A percentile compares a stretch with the other conserved stretches of the same genome.
These are phyloP conservation scores for Pangasius larnaudii DNA, from an alignment of 2,797 vertebrate genomes.

Conservation along the genomic window DNA sequence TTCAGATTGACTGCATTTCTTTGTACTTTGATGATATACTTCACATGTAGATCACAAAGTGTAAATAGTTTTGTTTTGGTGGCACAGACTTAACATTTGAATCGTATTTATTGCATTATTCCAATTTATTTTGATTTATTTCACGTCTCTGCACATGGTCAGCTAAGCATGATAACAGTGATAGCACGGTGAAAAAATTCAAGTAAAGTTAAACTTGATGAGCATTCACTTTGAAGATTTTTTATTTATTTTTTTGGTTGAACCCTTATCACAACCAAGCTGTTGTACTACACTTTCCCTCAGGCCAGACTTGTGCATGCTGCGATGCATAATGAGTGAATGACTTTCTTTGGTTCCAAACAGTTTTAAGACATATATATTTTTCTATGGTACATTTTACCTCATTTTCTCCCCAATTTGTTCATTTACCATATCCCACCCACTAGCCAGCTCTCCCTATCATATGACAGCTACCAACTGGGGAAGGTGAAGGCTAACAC, in stretches of 20 bases:
- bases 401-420: not conserved
- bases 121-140: not conserved
- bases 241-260: too few species aligned
- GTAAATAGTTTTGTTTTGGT: conserved; percentile 17
- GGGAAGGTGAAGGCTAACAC: not conserved
- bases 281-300: not conserved
- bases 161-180: not conserved
- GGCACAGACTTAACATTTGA: conserved; percentile 21
- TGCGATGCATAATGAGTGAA: not conserved
- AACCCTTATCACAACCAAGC: not conserved
- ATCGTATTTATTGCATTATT: not conserved
- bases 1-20: not conserved
- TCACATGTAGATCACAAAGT: conserved; percentile 28
- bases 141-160: not conserved
- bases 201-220: not conserved
- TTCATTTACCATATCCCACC: not conserved
- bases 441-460: not conserved
- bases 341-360: not conserved
- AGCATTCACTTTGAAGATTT: not conserved
- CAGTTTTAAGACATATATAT: not conserved
- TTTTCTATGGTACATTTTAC: not conserved
- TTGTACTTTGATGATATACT: not conserved
- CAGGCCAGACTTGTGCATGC: not conserved
- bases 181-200: not conserved
- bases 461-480: not conserved